Conservation (phyloP, 2,888 invertebrate species). For the Octonoba sinensis region DNA sequence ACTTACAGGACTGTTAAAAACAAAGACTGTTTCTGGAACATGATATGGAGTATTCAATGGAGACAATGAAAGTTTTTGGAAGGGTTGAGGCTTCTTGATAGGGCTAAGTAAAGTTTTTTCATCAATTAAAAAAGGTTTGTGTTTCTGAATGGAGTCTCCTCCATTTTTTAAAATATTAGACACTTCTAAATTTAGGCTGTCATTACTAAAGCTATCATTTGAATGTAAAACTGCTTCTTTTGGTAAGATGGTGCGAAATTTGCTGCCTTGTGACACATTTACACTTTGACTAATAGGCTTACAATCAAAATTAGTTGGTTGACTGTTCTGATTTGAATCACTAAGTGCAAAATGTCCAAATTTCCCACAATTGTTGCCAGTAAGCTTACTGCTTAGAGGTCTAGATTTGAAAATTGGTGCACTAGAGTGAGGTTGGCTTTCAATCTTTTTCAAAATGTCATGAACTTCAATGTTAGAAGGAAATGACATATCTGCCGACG, state of each 20-base stretch:
- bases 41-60: constrained; percentile 27
- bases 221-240: not conserved
- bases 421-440: not conserved
- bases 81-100: constrained; percentile 14
- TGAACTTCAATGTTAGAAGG: constrained; percentile 18
- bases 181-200: constrained; percentile 48
- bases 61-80: constrained; percentile 3
- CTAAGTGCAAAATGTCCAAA: too few species aligned
- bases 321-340: too few species aligned
- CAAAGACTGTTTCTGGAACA: constrained; percentile 26
- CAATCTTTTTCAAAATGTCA: constrained; percentile 20
- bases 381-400: too few species aligned
- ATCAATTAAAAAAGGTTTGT: constrained; percentile 26
- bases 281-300: too few species aligned
- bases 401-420: not conserved
- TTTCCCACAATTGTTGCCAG: too few species aligned
- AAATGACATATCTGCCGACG: constrained; percentile 29
- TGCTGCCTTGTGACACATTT: too few species aligned
- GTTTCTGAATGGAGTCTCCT: not conserved
- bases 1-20: constrained; percentile 6
- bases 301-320: too few species aligned
- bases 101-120: constrained; percentile 51
- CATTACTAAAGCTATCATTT: constrained; percentile 28
- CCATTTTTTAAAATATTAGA: constrained; percentile 32
- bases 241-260: too few species aligned